Evolutionary conservation across 2,797 vertebrate species (phyloP).

Genomic region (Darevskia nairensis): DNA sequence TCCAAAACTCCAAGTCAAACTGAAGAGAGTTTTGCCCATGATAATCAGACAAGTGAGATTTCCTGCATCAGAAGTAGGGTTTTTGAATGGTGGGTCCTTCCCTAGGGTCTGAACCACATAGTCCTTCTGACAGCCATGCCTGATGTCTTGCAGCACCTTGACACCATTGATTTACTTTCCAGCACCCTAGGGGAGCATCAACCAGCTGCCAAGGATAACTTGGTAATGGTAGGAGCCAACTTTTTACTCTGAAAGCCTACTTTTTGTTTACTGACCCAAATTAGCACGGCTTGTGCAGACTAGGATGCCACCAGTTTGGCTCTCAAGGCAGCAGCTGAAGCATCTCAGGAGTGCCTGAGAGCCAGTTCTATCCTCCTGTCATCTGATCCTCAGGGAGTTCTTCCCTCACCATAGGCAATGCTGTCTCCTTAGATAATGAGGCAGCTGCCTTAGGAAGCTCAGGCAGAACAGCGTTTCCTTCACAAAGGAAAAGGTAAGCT

Average conservation of each 20-base stretch:
- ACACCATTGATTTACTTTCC: not conserved
- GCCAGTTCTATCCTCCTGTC: not conserved
- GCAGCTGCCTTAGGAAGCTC: constrained; percentile 3
- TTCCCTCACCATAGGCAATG: not conserved
- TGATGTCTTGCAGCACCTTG: too few species aligned
- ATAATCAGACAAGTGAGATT: not conserved
- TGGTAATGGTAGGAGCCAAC: not conserved
- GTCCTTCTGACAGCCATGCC: not conserved
- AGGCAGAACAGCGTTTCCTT: not conserved
- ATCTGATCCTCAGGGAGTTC: not conserved
- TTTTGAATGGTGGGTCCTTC: not conserved
- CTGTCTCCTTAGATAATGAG: constrained; percentile 8
- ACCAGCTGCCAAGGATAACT: not conserved
- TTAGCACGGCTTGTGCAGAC: not conserved
- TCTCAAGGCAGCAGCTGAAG: not conserved
- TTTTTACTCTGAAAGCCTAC: not conserved
- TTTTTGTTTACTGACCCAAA: constrained; percentile 8
- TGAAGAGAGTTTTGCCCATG: not conserved
- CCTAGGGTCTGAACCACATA: not conserved
- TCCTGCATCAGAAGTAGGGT: not conserved
- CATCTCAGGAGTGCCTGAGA: not conserved
- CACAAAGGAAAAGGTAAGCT: not conserved
- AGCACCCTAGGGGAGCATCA: not conserved
- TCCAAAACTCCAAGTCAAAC: not conserved
- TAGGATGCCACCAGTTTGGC: not conserved